Evolutionary conservation across 2,888 invertebrate species (phyloP).

Genomic region (Tanaodytes sp.): DNA sequence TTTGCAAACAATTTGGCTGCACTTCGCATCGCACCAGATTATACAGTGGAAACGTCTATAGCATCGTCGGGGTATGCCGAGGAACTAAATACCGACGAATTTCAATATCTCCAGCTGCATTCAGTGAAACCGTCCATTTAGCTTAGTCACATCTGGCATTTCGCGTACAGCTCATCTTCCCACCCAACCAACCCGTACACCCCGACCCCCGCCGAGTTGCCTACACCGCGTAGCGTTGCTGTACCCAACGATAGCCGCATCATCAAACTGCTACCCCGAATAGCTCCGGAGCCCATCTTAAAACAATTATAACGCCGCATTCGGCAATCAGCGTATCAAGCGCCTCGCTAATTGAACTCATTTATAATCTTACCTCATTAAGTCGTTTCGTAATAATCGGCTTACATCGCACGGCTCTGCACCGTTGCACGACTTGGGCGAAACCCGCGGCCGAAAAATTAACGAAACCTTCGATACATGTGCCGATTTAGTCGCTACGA

Average conservation of each 20-base stretch:
- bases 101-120: slow-evolving; percentile 54
- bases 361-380: slow-evolving; percentile 47
- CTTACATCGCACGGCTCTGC: slow-evolving; percentile 18
- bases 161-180: slow-evolving; percentile 33
- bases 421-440: no score
- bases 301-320: slow-evolving; percentile 48
- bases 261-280: slow-evolving; percentile 51
- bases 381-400: slow-evolving; percentile 37
- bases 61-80: slow-evolving; percentile 41
- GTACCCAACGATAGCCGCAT: slow-evolving; percentile 40
- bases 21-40: slow-evolving; percentile 6
- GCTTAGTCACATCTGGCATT: slow-evolving; percentile 54
- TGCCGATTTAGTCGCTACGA: no score
- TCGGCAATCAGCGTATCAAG: slow-evolving; percentile 51
- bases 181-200: neutral
- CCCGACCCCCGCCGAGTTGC: neutral
- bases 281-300: slow-evolving; percentile 45
- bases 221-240: slow-evolving; percentile 1
- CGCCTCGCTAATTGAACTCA: slow-evolving; percentile 48
- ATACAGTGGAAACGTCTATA: slow-evolving; percentile 30
- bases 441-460: no score
- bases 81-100: slow-evolving; percentile 54
- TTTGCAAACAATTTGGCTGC: slow-evolving; percentile 43
- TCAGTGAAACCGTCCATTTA: slow-evolving; percentile 45
- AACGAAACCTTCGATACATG: no score